Conservation (phyloP, 2,797 vertebrate genomes). For the Melanotaenia pygmaea region DNA sequence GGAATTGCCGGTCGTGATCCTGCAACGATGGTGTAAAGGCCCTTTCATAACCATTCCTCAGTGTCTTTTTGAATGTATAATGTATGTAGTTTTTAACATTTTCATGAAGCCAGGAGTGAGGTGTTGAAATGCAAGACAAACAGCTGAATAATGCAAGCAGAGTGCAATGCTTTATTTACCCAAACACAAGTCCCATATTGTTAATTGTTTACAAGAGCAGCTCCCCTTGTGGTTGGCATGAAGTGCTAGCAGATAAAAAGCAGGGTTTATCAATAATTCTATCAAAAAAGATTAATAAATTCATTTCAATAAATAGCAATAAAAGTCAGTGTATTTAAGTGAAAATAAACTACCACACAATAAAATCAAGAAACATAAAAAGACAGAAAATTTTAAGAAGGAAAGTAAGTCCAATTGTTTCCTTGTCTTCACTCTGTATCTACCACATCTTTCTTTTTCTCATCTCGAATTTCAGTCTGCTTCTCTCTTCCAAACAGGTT, state of each 20-base stretch:
- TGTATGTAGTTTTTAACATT: slow-evolving; percentile 47
- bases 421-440: slow-evolving; percentile 37
- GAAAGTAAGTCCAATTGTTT: slow-evolving; percentile 37
- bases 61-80: slow-evolving; percentile 40
- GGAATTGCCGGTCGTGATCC: slow-evolving; percentile 41
- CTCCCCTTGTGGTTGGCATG: slow-evolving; percentile 13
- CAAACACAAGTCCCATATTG: slow-evolving; percentile 49
- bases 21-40: slow-evolving; percentile 15
- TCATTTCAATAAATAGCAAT: slow-evolving; percentile 58
- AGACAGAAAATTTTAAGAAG: slow-evolving; percentile 15
- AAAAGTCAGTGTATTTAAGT: slow-evolving; percentile 17
- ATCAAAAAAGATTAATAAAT: slow-evolving; percentile 22
- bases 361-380: slow-evolving; percentile 21
- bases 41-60: slow-evolving; percentile 27
- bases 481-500: slow-evolving; percentile 42
- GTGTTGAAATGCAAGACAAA: slow-evolving; percentile 39
- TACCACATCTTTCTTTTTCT: slow-evolving; percentile 32
- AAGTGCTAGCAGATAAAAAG: slow-evolving; percentile 33
- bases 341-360: slow-evolving; percentile 40
- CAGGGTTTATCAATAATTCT: slow-evolving; percentile 20
- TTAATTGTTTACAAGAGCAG: slow-evolving; percentile 63
- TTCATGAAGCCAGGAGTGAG: slow-evolving; percentile 24
- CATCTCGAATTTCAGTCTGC: slow-evolving; percentile 30
- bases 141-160: slow-evolving; percentile 57
- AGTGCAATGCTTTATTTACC: slow-evolving; percentile 65